Conservation (phyloP, 2,888 invertebrate genomes). For the Thereva nobilitata region DNA sequence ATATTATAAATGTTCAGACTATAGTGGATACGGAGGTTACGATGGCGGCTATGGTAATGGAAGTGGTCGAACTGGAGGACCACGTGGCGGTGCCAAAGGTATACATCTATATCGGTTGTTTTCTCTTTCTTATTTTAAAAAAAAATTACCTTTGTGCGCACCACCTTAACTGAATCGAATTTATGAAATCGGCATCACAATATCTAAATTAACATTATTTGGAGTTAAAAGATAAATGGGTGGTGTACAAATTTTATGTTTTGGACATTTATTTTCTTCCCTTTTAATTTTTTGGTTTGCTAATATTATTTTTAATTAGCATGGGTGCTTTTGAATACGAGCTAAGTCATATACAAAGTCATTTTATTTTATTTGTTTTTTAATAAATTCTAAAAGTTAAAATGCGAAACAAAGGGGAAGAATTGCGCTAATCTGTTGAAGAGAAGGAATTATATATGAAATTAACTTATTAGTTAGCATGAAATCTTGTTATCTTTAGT, state of each 20-base stretch:
- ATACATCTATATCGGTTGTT: constrained; percentile 50
- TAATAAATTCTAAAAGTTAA: too few relatives aligned
- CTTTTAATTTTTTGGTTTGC: constrained; percentile 22
- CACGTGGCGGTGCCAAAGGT: constrained; percentile 87
- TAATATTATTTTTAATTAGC: constrained; percentile 18
- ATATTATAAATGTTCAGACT: constrained; percentile 64
- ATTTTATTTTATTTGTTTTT: too few relatives aligned
- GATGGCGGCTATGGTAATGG: constrained; percentile 81
- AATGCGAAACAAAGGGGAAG: too few relatives aligned
- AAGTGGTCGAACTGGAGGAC: constrained; percentile 82
- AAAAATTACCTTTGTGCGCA: constrained; percentile 40
- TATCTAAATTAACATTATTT: constrained; percentile 13
- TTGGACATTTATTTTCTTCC: constrained; percentile 17
- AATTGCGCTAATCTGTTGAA: too few relatives aligned
- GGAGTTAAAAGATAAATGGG: constrained; percentile 19
- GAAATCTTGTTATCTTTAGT: too few relatives aligned
- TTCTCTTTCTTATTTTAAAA: constrained; percentile 24
- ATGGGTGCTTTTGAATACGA: too few relatives aligned
- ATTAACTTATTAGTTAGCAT: too few relatives aligned
- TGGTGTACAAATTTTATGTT: constrained; percentile 35
- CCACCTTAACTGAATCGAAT: constrained; percentile 36
- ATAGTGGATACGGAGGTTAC: constrained; percentile 85
- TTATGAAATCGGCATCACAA: constrained; percentile 18
- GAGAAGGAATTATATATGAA: too few relatives aligned
- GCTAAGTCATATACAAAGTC: too few relatives aligned